These are phyloP conservation scores for Strix aluco DNA, from an alignment of 2,113 vertebrate genomes.

Conservation along the genomic window DNA sequence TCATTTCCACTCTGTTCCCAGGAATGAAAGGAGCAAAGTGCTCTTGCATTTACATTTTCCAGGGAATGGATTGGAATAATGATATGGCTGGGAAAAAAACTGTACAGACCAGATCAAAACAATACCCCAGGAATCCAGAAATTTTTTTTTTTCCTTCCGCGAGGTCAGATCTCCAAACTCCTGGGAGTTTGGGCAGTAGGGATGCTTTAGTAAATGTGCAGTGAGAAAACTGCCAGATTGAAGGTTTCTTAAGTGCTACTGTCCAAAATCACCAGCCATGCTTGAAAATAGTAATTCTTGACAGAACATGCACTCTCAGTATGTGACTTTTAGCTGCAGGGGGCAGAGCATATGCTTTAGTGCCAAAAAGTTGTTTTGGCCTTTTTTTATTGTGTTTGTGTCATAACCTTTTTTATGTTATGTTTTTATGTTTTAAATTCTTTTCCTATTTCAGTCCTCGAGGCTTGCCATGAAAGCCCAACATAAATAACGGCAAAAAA, in stretches of 20 bases:
- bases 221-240: conserved; percentile 69
- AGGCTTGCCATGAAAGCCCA: not conserved
- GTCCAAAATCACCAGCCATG: conserved; percentile 71
- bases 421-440: conserved; percentile 24
- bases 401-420: conserved; percentile 44
- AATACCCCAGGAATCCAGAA: not conserved
- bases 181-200: conserved; percentile 43
- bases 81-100: not conserved
- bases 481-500: not conserved
- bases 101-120: not conserved
- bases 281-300: conserved; percentile 71
- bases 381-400: not conserved
- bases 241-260: conserved; percentile 72
- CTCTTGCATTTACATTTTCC: not conserved
- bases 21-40: not conserved
- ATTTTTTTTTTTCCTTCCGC: not conserved
- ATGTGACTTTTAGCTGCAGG: conserved; percentile 71
- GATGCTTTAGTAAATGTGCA: conserved; percentile 63
- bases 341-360: conserved; percentile 65
- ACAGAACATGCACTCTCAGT: conserved; percentile 62
- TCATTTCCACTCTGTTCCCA: not conserved
- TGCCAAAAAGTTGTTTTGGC: conserved; percentile 40
- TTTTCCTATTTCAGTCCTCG: conserved; percentile 4
- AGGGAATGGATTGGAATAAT: not conserved
- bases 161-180: conserved; percentile 50